Conservation (phyloP, 2,797 vertebrate genomes). For the Leptoclinus maculatus region DNA sequence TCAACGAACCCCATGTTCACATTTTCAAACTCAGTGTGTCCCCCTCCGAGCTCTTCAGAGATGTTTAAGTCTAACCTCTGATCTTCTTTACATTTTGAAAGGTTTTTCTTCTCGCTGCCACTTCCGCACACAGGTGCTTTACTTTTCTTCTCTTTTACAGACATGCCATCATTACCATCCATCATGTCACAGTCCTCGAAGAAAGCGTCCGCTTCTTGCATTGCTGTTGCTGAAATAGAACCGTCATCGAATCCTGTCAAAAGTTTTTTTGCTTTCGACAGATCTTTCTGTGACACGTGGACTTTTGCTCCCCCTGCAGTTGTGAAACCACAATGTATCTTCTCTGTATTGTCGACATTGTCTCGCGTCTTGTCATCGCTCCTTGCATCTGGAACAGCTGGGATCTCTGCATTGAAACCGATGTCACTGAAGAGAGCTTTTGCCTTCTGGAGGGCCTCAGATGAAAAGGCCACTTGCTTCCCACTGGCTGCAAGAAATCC, state of each 20-base stretch:
- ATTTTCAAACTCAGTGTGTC: conserved; percentile 55
- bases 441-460: conserved; percentile 82
- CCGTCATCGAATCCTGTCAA: conserved; percentile 33
- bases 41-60: conserved; percentile 78
- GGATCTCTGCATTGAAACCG: conserved; percentile 39
- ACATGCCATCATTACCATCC: background rate
- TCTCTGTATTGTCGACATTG: conserved; percentile 1
- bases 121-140: background rate
- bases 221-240: conserved; percentile 38
- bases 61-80: conserved; percentile 70
- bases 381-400: conserved; percentile 10
- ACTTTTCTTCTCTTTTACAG: conserved; percentile 7
- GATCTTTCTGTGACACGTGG: conserved; percentile 45
- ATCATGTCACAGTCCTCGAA: conserved; percentile 36
- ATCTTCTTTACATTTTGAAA: conserved; percentile 53
- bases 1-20: background rate
- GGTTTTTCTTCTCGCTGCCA: background rate
- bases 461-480: conserved; percentile 82
- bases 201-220: conserved; percentile 41
- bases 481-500: conserved; percentile 84
- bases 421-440: conserved; percentile 82
- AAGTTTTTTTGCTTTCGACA: conserved; percentile 49
- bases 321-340: conserved; percentile 39
- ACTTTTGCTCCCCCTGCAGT: conserved; percentile 59
- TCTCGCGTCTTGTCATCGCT: background rate